Conservation (phyloP, 1,140 invertebrate species). For the Drosophila murphyi region DNA sequence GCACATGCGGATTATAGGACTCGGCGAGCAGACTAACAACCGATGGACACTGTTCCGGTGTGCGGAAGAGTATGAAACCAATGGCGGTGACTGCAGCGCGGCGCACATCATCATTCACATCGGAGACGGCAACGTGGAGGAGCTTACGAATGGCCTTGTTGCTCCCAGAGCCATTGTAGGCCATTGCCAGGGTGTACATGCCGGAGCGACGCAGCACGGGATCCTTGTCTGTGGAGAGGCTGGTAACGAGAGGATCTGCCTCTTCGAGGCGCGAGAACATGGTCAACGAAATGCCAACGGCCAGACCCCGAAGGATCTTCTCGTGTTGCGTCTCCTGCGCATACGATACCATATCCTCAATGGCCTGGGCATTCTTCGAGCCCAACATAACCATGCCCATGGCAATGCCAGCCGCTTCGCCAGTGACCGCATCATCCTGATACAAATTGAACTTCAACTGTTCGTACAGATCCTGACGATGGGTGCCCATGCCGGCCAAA, state of each 20-base stretch:
- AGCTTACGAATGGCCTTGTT: slow-evolving; percentile 97
- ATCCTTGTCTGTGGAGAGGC: slow-evolving; percentile 94
- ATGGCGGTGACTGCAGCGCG: slow-evolving; percentile 98
- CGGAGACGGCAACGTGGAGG: slow-evolving; percentile 98
- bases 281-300: slow-evolving; percentile 97
- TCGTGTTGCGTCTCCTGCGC: slow-evolving; percentile 92
- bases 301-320: slow-evolving; percentile 98
- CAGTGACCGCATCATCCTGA: slow-evolving; percentile 99
- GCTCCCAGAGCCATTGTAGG: slow-evolving; percentile 99
- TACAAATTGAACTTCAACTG: slow-evolving; percentile 98
- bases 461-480: slow-evolving; percentile 96
- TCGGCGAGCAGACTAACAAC: slow-evolving; percentile 98
- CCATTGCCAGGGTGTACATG: slow-evolving; percentile 99
- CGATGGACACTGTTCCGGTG: slow-evolving; percentile 98
- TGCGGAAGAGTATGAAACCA: slow-evolving; percentile 97
- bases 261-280: slow-evolving; percentile 99
- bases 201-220: slow-evolving; percentile 94
- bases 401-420: slow-evolving; percentile 95
- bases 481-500: slow-evolving; percentile 98
- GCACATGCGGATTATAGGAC: slow-evolving; percentile 99
- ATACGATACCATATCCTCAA: slow-evolving; percentile 96
- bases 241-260: slow-evolving; percentile 96
- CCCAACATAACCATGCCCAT: slow-evolving; percentile 99
- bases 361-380: slow-evolving; percentile 93
- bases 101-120: slow-evolving; percentile 99